Conservation (phyloP, 2,888 invertebrate genomes). For the Epinotia nisella region DNA sequence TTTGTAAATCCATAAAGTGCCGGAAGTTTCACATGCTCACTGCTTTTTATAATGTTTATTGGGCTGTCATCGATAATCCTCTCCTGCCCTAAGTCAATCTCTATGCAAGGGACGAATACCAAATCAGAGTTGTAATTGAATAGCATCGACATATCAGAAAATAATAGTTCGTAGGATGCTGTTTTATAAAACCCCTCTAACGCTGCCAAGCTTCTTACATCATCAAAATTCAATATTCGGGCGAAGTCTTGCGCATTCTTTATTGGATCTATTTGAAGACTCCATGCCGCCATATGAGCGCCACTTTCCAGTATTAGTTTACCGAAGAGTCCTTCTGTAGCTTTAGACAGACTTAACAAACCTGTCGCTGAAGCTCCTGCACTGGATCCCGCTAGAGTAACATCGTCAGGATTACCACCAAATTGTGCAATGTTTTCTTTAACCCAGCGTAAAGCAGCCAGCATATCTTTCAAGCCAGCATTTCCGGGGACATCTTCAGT, state of each 20-base stretch:
- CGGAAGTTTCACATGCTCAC: conserved; percentile 49
- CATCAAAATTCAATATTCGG: background rate
- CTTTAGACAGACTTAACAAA: conserved; percentile 15
- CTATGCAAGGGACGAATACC: conserved; percentile 11
- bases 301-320: conserved; percentile 24
- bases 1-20: conserved; percentile 19
- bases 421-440: conserved; percentile 25
- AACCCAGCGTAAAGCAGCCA: conserved; percentile 30
- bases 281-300: conserved; percentile 14
- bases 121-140: background rate
- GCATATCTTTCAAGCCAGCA: conserved; percentile 32
- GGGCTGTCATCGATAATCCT: conserved; percentile 60
- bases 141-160: background rate
- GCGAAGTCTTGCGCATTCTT: conserved; percentile 14
- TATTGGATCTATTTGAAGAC: conserved; percentile 26
- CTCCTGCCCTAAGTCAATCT: conserved; percentile 46
- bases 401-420: conserved; percentile 28
- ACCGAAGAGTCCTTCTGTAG: conserved; percentile 14
- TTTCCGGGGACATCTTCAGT: conserved; percentile 44
- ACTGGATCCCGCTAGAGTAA: conserved; percentile 32
- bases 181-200: conserved; percentile 24
- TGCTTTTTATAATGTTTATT: conserved; percentile 56
- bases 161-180: conserved; percentile 11
- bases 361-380: conserved; percentile 20
- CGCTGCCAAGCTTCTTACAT: background rate